phyloP scores from a whole-genome alignment of 2,888 invertebrate genomes.

The Tyria jacobaeae region DNA sequence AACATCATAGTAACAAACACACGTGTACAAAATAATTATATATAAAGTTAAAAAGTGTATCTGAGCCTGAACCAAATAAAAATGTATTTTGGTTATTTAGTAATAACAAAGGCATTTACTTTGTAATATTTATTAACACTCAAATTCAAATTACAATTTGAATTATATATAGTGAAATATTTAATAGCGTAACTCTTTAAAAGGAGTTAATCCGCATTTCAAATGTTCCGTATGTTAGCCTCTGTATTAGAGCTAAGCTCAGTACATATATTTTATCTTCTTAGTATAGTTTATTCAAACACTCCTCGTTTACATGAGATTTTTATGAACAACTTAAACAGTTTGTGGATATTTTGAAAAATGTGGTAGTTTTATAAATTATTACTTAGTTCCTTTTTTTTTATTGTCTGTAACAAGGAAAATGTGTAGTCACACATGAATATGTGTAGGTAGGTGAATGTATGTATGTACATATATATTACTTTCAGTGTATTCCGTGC shows the following conservation, averaged over 20 bases:
- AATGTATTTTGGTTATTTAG: not conserved
- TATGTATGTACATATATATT: not conserved
- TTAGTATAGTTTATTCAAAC: slow-evolving; percentile 12
- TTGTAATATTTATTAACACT: not conserved
- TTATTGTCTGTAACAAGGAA: no score
- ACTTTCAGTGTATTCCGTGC: not conserved
- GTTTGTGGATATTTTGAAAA: no score
- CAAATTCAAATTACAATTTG: slow-evolving; percentile 3
- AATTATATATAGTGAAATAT: not conserved
- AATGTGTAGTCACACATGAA: no score
- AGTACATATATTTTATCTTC: slow-evolving; percentile 17
- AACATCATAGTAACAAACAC: no score
- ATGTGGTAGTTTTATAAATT: not conserved
- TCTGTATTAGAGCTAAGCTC: slow-evolving; percentile 14
- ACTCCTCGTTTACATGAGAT: not conserved
- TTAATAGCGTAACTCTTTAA: slow-evolving; percentile 9
- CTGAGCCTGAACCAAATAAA: not conserved
- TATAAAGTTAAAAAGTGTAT: no score
- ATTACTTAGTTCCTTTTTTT: not conserved
- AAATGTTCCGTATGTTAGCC: slow-evolving; percentile 16
- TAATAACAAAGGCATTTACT: not conserved
- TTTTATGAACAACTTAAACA: not conserved
- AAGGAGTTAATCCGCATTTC: slow-evolving; percentile 19
- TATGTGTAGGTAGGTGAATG: not conserved
- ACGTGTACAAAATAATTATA: no score